Evolutionary conservation across 92 coral and sea anemone species (phyloP).

Genomic region (Siderastrea siderea): DNA sequence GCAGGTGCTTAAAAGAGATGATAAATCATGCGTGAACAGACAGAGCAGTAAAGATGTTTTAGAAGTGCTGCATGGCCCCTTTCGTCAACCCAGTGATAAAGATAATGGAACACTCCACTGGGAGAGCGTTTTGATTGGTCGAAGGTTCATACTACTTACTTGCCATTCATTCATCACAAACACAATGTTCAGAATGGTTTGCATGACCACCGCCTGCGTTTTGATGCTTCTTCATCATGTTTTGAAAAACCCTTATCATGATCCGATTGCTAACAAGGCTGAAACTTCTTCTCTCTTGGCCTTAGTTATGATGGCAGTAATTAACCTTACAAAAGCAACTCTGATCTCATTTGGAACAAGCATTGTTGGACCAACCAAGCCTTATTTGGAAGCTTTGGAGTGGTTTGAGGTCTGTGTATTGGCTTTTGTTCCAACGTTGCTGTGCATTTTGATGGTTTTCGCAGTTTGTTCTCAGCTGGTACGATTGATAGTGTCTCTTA

Average conservation of each 20-base stretch:
- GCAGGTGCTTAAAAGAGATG: not conserved
- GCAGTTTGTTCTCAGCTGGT: slow-evolving; percentile 40
- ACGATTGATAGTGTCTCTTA: not conserved
- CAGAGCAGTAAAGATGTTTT: slow-evolving; percentile 49
- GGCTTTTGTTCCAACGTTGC: slow-evolving; percentile 58
- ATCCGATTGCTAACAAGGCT: slow-evolving; percentile 35
- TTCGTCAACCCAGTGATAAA: slow-evolving; percentile 50
- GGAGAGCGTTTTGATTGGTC: slow-evolving; percentile 77
- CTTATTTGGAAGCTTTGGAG: slow-evolving; percentile 30
- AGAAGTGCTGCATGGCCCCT: slow-evolving; percentile 70
- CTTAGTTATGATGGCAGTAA: slow-evolving; percentile 37
- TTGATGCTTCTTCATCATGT: slow-evolving; percentile 49
- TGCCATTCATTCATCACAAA: slow-evolving; percentile 51
- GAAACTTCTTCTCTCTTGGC: slow-evolving; percentile 34
- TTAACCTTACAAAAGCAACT: slow-evolving; percentile 51
- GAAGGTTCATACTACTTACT: slow-evolving; percentile 55
- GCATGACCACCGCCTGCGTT: slow-evolving; percentile 56
- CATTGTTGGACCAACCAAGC: not conserved
- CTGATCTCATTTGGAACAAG: slow-evolving; percentile 37
- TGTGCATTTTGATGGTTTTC: slow-evolving; percentile 11
- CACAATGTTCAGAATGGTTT: slow-evolving; percentile 60
- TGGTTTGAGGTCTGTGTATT: slow-evolving; percentile 57
- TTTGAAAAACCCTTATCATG: slow-evolving; percentile 48
- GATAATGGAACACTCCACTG: slow-evolving; percentile 71
- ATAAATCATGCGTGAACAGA: not conserved